Percentiles rank a stretch among this genome's conserved stretches.
Conservation (phyloP, 2,888 invertebrate genomes). For the Melanophora roralis region DNA sequence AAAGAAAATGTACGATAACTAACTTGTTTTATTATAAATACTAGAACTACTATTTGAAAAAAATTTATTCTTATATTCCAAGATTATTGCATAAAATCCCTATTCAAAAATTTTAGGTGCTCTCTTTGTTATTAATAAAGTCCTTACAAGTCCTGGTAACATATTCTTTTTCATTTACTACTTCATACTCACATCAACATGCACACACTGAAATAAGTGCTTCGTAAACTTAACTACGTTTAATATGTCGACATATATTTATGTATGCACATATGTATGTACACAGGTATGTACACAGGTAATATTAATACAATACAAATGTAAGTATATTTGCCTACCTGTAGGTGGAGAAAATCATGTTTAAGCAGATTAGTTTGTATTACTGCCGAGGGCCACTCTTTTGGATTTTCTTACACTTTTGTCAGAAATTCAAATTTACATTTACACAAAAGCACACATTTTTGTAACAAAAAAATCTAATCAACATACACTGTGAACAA, state of each 20-base stretch:
- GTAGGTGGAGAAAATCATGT: conserved; percentile 39
- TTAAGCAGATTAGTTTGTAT: conserved; percentile 60
- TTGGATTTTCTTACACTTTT: conserved; percentile 45
- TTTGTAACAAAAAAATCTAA: conserved; percentile 46
- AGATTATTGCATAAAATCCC: too few relatives aligned
- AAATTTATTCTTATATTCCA: too few relatives aligned
- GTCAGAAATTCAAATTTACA: neutral
- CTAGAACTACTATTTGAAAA: too few relatives aligned
- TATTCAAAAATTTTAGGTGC: too few relatives aligned
- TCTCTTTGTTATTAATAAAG: too few relatives aligned
- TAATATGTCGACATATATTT: conserved; percentile 10
- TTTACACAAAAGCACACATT: neutral
- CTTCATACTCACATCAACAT: neutral
- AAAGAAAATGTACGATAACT: too few relatives aligned
- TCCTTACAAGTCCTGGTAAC: neutral
- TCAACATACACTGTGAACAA: conserved; percentile 28
- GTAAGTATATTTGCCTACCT: neutral
- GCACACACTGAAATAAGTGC: neutral
- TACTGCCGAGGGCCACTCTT: conserved; percentile 47
- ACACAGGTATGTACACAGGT: too few relatives aligned
- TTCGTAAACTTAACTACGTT: conserved; percentile 3
- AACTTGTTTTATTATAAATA: too few relatives aligned
- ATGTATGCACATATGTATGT: too few relatives aligned
- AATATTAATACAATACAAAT: too few relatives aligned
- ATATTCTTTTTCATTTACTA: neutral